Conservation (phyloP, 2,797 vertebrate genomes). For the Sarcoramphus papa region DNA sequence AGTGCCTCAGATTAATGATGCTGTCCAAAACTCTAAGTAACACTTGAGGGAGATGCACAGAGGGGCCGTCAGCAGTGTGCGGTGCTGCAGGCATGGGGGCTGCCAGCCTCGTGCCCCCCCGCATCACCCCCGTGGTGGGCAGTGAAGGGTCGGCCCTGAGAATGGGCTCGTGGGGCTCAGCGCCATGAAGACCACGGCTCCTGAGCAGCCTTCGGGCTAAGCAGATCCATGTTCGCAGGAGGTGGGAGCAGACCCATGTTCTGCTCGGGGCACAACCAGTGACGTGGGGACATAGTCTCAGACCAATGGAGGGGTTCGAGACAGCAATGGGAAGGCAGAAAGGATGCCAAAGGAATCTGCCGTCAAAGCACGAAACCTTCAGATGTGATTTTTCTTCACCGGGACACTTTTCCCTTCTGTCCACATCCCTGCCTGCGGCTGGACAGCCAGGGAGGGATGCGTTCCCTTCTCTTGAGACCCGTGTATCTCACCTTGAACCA, state of each 20-base stretch:
- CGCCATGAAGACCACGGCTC: rapidly evolving
- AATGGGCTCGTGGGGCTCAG: not conserved
- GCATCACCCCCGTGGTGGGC: rapidly evolving
- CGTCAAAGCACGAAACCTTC: not conserved
- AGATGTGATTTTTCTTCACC: not conserved
- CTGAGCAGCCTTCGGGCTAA: not conserved
- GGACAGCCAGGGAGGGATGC: not conserved
- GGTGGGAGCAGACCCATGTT: not conserved
- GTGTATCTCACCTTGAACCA: rapidly evolving
- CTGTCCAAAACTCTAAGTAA: slow-evolving; percentile 44
- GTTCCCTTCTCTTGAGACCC: not conserved
- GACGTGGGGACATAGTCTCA: not conserved
- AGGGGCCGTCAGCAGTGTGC: rapidly evolving
- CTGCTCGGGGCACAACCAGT: not conserved
- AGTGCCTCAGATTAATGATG: slow-evolving; percentile 34
- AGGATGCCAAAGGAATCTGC: not conserved
- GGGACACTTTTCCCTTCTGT: not conserved
- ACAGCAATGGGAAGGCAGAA: not conserved
- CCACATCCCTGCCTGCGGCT: not conserved
- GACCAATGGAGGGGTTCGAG: not conserved
- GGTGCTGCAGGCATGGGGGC: not conserved
- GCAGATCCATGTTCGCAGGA: not conserved
- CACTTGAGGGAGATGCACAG: not conserved
- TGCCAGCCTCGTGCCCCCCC: not conserved
- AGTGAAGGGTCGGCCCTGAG: not conserved